These are phyloP conservation scores for Carcharodon carcharias DNA, from an alignment of 2,797 vertebrate genomes.

Conservation along the genomic window DNA sequence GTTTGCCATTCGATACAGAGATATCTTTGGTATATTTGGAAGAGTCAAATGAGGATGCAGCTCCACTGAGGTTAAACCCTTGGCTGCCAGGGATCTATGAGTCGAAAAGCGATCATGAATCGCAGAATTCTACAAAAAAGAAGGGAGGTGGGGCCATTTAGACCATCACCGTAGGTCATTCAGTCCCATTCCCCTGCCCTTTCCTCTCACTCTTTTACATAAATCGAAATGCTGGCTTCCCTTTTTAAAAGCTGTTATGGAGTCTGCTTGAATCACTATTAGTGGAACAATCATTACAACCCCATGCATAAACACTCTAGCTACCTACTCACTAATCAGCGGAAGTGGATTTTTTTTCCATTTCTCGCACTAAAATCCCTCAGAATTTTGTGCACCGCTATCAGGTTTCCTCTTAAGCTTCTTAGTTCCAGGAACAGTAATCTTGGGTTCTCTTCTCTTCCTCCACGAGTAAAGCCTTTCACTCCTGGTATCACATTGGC, in stretches of 20 bases:
- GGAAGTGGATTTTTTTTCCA: background rate
- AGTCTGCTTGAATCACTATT: background rate
- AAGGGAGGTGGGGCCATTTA: background rate
- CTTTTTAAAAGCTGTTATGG: background rate
- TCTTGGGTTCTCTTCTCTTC: background rate
- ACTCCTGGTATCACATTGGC: background rate
- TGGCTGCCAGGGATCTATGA: background rate
- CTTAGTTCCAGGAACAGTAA: background rate
- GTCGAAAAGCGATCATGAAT: background rate
- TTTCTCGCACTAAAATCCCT: background rate
- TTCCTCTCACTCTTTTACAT: background rate
- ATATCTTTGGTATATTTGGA: background rate
- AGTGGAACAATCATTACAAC: background rate
- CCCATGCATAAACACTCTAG: background rate
- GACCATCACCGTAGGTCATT: background rate
- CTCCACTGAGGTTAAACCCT: background rate
- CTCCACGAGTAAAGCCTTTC: background rate
- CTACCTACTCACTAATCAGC: background rate
- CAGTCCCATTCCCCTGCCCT: background rate
- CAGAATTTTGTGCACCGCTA: background rate
- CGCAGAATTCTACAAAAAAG: background rate
- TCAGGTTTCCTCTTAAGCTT: background rate
- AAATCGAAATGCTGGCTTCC: background rate
- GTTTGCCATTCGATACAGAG: background rate
- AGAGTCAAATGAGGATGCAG: background rate